Evolutionary conservation across 2,797 vertebrate genomes (phyloP).

Genomic region (Enteromius paludinosus): DNA sequence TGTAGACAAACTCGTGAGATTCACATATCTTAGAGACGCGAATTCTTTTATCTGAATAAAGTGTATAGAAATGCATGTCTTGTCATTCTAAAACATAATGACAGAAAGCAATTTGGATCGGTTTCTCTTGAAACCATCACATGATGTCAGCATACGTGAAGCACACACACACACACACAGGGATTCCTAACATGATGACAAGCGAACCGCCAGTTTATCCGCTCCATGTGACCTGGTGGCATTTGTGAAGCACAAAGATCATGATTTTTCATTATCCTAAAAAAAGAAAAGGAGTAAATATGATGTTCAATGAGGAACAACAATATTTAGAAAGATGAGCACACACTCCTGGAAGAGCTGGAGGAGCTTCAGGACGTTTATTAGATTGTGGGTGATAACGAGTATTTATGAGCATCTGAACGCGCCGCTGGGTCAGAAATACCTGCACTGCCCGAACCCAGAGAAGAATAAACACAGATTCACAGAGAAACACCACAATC

Average conservation of each 20-base stretch:
- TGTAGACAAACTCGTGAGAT: no score
- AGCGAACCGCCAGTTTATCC: background rate
- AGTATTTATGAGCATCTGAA: slow-evolving; percentile 14
- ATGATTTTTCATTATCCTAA: no score
- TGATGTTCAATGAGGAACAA: background rate
- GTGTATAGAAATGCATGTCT: no score
- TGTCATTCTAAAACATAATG: no score
- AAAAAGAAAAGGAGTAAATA: background rate
- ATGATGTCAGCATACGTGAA: background rate
- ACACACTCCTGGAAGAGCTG: background rate
- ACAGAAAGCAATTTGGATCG: background rate
- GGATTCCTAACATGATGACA: background rate
- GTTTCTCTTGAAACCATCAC: background rate
- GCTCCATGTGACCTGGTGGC: background rate
- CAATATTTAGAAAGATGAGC: slow-evolving; percentile 22
- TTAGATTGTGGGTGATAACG: background rate
- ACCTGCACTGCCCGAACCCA: background rate
- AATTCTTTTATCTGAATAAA: no score
- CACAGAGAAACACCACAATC: background rate
- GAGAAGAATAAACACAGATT: background rate
- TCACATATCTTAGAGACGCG: no score
- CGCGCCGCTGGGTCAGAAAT: background rate
- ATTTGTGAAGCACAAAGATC: background rate
- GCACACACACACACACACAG: background rate
- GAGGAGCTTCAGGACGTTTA: background rate